Evolutionary conservation across 2,797 vertebrate genomes (phyloP), one percentile per base, ranked within the genome.

Genomic region (Alectoris magna): DNA sequence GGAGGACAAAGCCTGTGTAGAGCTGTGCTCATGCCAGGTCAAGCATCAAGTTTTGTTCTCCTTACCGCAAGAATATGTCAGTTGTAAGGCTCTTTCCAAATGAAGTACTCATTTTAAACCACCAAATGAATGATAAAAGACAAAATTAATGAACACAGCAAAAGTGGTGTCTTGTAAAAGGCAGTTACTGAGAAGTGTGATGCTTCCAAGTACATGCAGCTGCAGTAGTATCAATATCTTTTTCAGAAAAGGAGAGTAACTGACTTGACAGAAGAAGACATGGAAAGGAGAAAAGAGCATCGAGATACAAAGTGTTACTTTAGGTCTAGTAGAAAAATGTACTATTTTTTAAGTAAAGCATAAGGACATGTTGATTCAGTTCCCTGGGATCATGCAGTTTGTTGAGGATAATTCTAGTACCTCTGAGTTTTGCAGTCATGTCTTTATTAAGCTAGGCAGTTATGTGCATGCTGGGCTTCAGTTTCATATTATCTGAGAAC

Each of bases 141-240:
- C 39, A 73, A 8, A 48, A 31, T 13, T 44, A 36, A 70, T 6
- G 2, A 74, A 46, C 27, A 2, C 14, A 60, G 10, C 4, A 4
- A 36, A 77, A 58, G 4, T 67, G 11, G 29, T 38, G 8, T 43
- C 24, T 73, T 68, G 4, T 8, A 39, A 55, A 56, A n/a, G 24
- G 6, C 29, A 8, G 63, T 26, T 56, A 13, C 15, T 36, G 43
- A 55, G 10, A 78, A 36, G 21, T 14, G 19, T 2, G 3, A 60
- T 38, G 17, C 15, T 3, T 3, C 11, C 34, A 34, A 21, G 5
- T 24, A 9, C 34, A 12, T 21, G 10, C 24, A 79, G 10, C 36
- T 70, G 29, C n/a, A 3, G 26, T 43, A 43, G 11, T 51, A 46
- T 22, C 0, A 0, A 58, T 43, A 12, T 8, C 48, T 10, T 58